These are phyloP conservation scores for Psittacula derbiana DNA, from an alignment of 2,797 vertebrate species.

Conservation along the genomic window DNA sequence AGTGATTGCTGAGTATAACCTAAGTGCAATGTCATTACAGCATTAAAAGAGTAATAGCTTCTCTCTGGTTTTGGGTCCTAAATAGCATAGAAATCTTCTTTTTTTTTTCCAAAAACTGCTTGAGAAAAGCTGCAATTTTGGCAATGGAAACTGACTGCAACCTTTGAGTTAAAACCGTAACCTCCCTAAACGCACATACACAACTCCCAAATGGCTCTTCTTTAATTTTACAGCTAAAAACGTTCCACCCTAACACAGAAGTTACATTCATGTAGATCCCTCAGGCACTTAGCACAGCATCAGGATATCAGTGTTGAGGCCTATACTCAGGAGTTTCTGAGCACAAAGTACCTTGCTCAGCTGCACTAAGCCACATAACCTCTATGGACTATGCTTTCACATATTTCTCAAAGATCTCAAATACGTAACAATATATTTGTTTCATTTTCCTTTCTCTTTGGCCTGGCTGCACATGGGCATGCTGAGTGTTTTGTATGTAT, in stretches of 20 bases:
- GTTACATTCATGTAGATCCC: fast-evolving
- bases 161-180: background rate
- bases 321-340: background rate
- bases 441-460: background rate
- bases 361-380: fast-evolving
- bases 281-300: background rate
- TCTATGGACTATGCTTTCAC: background rate
- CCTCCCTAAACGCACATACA: background rate
- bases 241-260: background rate
- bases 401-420: background rate
- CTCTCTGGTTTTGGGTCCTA: background rate
- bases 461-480: background rate
- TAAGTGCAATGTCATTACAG: no score
- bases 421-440: fast-evolving
- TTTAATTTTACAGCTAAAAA: background rate
- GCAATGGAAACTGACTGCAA: background rate
- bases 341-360: background rate
- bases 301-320: no score
- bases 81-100: background rate
- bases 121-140: background rate
- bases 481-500: background rate
- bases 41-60: background rate
- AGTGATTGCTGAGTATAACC: background rate
- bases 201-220: background rate
- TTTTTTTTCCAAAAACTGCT: background rate